phyloP scores from a whole-genome alignment of 2,888 invertebrate species.

The Herminia tarsipennalis region DNA sequence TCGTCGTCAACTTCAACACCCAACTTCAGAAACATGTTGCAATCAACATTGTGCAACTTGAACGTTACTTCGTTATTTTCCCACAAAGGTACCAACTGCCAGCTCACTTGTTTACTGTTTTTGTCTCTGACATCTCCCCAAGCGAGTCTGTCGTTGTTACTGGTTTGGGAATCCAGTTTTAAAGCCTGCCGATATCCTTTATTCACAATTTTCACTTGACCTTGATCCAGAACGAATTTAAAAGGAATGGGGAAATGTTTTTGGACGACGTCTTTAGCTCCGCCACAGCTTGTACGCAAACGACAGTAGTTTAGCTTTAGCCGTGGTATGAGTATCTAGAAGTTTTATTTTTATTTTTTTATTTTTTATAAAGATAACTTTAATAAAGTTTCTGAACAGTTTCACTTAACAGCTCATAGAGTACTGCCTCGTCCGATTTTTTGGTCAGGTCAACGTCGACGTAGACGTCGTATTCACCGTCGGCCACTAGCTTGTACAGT shows the following conservation, averaged over 20 bases:
- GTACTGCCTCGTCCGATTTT: conserved; percentile 20
- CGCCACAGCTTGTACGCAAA: conserved; percentile 49
- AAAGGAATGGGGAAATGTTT: conserved; percentile 45
- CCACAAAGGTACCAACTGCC: conserved; percentile 49
- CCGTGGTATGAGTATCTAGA: conserved; percentile 16
- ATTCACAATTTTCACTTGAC: conserved; percentile 42
- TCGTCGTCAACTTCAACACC: conserved; percentile 26
- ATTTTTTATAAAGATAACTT: too few species aligned
- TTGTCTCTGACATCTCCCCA: conserved; percentile 47
- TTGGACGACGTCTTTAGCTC: conserved; percentile 30
- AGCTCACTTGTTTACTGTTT: conserved; percentile 36
- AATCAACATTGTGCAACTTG: conserved; percentile 43
- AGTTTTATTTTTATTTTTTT: too few species aligned
- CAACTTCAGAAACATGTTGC: conserved; percentile 46
- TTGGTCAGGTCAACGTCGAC: conserved; percentile 44
- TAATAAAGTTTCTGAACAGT: conserved; percentile 35
- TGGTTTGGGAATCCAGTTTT: too few species aligned
- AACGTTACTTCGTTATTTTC: conserved; percentile 41
- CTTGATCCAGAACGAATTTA: conserved; percentile 37
- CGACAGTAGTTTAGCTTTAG: conserved; percentile 29
- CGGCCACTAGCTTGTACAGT: conserved; percentile 36
- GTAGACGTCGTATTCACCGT: conserved; percentile 34
- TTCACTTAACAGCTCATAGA: conserved; percentile 16
- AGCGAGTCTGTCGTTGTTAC: conserved; percentile 38
- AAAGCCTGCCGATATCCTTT: conserved; percentile 39